These are phyloP conservation scores for Denticeps clupeoides DNA, from an alignment of 2,797 vertebrate genomes.

Conservation along the genomic window DNA sequence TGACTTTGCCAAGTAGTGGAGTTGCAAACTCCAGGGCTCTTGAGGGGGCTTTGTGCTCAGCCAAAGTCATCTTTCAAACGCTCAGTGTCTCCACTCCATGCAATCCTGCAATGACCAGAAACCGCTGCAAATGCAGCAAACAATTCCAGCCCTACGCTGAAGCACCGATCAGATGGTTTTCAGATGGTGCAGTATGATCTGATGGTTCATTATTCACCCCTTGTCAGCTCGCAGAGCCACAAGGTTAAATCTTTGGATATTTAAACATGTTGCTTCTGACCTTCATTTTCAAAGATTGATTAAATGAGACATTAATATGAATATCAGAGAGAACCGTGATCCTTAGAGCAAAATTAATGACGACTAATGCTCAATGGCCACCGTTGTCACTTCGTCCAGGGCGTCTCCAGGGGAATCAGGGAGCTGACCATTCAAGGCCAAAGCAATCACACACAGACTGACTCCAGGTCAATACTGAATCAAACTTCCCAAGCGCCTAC, in stretches of 20 bases:
- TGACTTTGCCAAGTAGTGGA: conserved; percentile 53
- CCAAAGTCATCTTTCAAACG: conserved; percentile 10
- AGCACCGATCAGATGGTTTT: too few relatives aligned
- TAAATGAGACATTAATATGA: conserved; percentile 5
- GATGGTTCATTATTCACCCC: too few relatives aligned
- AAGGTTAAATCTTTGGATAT: too few relatives aligned
- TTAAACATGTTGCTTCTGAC: conserved; percentile 2
- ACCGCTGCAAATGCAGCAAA: neutral
- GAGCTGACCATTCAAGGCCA: conserved; percentile 43
- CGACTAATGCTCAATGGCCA: conserved; percentile 7
- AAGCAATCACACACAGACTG: conserved; percentile 66
- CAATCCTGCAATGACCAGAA: neutral
- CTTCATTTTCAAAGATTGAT: neutral
- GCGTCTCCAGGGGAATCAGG: conserved; percentile 26
- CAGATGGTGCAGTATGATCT: too few relatives aligned
- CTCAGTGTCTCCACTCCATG: neutral
- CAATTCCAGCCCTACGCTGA: too few relatives aligned
- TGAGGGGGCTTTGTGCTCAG: neutral
- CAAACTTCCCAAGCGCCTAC: conserved; percentile 65
- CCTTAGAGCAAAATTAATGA: conserved; percentile 11
- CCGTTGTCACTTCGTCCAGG: conserved; percentile 20
- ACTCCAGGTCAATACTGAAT: conserved; percentile 73
- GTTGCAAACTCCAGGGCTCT: conserved; percentile 23
- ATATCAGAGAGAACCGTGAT: conserved; percentile 1
- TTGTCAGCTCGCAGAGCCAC: too few relatives aligned